Base-by-base conservation (phyloP, 2,888 invertebrate species). In the Acleris sparsana region DNA sequence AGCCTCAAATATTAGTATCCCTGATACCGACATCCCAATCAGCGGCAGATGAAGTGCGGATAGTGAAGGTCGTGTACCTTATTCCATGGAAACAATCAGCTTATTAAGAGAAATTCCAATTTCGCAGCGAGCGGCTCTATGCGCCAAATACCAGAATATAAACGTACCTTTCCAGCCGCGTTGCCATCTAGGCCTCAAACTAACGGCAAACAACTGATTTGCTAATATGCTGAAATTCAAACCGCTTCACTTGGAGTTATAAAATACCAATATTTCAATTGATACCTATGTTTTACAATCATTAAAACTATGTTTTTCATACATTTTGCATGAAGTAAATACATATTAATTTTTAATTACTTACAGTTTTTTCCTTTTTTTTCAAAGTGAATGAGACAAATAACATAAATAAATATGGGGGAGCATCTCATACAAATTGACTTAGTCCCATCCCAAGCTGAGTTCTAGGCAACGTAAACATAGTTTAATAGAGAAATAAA, bases 111-210 rank as follows among this genome's bases (percentile, higher is more conserved):
- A 78, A 78, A 78, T 81, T 80, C 78, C 78, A 79, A 79, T 76
- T 79, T 74, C 69, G 69, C 73, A 73, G 74, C 72, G 72, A 73
- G 72, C 72, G 76, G 75, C 75, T 75, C 79, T 75, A 79, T 79
- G 82, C 80, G 78, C 79, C 80, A 80, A 80, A 82, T 81, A 81
- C 75, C 79, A 76, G 74, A 77, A 74, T 76, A 74, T 79, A 80
- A 80, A 80, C 71, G 75, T 77, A 82, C 78, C 79, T 88, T 87
- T 86, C 83, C 86, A 84, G 76, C 81, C 79, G 81, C 82, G 76
- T 84, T 83, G 75, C 80, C 83, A 86, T 85, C 81, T 85, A 85
- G 85, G 86, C 79, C 82, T 81, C 73, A 67, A 72, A 72, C 75
- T 87, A 83, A 85, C 84, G 84, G 84, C 72, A 73, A 71, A 70